These are phyloP conservation scores for Diarsia brunnea DNA, from an alignment of 2,888 invertebrate species.

Conservation along the genomic window DNA sequence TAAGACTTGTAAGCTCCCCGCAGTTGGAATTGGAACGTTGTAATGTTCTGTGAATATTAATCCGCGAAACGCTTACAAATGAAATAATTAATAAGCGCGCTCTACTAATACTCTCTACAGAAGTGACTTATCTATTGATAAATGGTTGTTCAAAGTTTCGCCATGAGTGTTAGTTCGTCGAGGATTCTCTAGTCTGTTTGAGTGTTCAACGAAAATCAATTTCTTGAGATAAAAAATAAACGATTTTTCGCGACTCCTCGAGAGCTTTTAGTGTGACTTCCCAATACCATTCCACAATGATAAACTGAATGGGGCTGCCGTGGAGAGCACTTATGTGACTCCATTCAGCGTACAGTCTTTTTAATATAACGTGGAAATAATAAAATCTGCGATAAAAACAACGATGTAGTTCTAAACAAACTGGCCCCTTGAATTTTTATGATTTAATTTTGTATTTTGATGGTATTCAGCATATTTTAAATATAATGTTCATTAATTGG, in stretches of 20 bases:
- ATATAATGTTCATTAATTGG: background rate
- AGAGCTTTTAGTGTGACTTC: conserved; percentile 73
- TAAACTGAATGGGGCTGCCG: conserved; percentile 68
- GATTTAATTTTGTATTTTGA: conserved; percentile 8
- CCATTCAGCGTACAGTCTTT: conserved; percentile 61
- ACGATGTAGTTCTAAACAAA: conserved; percentile 25
- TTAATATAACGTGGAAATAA: conserved; percentile 54
- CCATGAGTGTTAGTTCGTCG: conserved; percentile 20
- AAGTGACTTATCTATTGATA: conserved; percentile 31
- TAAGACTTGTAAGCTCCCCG: conserved; percentile 11
- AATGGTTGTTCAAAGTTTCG: conserved; percentile 37
- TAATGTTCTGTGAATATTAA: conserved; percentile 42
- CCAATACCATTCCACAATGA: conserved; percentile 68
- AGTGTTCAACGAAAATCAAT: conserved; percentile 56
- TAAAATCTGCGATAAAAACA: conserved; percentile 42
- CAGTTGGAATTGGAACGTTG: conserved; percentile 21
- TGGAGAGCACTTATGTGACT: conserved; percentile 69
- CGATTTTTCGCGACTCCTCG: conserved; percentile 63
- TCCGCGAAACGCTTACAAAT: conserved; percentile 31
- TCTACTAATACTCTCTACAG: conserved; percentile 9
- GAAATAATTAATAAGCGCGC: conserved; percentile 34
- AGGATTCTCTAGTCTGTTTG: conserved; percentile 32
- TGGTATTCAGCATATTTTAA: conserved; percentile 22
- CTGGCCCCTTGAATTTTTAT: background rate
- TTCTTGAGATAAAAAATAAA: conserved; percentile 68